Evolutionary conservation across 2,797 vertebrate species (phyloP).

Genomic region (Pelodytes ibericus): DNA sequence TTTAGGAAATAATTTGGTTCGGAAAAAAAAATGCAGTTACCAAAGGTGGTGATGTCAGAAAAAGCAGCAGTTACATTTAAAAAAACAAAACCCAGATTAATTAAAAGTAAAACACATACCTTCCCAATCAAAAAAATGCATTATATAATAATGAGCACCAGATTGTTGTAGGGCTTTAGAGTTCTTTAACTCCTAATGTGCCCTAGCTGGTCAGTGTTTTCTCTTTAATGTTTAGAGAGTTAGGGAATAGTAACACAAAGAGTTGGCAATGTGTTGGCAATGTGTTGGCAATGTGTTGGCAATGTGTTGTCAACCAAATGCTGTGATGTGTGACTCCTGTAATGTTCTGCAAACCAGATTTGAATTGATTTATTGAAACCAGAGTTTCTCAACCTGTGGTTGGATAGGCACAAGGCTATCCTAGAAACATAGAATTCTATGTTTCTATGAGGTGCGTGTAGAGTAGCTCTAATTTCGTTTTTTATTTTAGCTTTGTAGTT

Average conservation of each 20-base stretch:
- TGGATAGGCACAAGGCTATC: too few species aligned
- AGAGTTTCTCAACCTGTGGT: too few species aligned
- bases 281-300: too few species aligned
- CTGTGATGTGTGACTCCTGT: too few species aligned
- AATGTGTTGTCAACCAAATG: too few species aligned
- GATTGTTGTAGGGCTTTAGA: neutral
- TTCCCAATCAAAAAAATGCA: neutral
- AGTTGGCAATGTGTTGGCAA: too few species aligned
- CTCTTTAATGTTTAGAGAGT: neutral
- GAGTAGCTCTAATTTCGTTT: too few species aligned
- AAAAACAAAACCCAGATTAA: neutral
- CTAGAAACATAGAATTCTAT: too few species aligned
- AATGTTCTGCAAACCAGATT: too few species aligned
- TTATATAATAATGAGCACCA: neutral
- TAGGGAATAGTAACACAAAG: neutral
- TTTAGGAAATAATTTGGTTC: slow-evolving; percentile 28
- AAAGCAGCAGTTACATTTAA: neutral
- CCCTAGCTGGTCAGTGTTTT: neutral
- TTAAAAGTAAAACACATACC: neutral
- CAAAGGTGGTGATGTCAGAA: neutral
- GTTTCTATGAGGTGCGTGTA: too few species aligned
- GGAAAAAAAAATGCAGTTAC: slow-evolving; percentile 10
- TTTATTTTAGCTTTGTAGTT: too few species aligned
- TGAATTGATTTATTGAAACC: too few species aligned
- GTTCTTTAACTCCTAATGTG: neutral